phyloP scores from a whole-genome alignment of 2,113 vertebrate species.

The Microtus pennsylvanicus region DNA sequence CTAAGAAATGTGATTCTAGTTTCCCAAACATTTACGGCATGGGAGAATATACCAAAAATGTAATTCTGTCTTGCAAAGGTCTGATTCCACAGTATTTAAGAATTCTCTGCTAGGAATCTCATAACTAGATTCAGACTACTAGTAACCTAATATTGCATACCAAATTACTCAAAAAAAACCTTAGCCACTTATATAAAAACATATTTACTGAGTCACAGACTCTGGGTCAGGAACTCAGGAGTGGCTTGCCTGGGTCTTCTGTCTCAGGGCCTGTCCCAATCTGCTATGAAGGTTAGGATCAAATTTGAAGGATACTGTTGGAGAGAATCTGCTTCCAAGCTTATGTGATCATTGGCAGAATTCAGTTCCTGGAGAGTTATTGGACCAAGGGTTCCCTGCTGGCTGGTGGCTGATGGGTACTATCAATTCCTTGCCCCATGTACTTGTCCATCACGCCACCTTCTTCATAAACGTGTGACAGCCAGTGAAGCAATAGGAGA shows the following conservation, averaged over 20 bases:
- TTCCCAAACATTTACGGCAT: not conserved
- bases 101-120: not conserved
- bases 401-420: not conserved
- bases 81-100: constrained; percentile 3
- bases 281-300: not conserved
- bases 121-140: not conserved
- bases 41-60: constrained; percentile 9
- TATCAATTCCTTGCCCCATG: not conserved
- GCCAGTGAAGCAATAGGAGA: not conserved
- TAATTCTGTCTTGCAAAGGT: not conserved
- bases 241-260: not conserved
- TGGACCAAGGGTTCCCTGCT: not conserved
- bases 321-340: not conserved
- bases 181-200: not conserved
- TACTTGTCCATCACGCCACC: not conserved
- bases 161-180: not conserved
- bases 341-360: constrained; percentile 10
- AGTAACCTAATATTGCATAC: not conserved
- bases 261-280: not conserved
- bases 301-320: constrained; percentile 1
- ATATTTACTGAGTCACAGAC: not conserved
- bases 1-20: constrained; percentile 32
- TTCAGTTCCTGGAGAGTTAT: not conserved
- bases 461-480: not conserved
- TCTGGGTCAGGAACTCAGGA: constrained; percentile 17